A percentile compares a stretch with the other conserved stretches of the same genome.
Evolutionary conservation across 2,888 invertebrate genomes (phyloP).

Genomic region (Polietes domitor): DNA sequence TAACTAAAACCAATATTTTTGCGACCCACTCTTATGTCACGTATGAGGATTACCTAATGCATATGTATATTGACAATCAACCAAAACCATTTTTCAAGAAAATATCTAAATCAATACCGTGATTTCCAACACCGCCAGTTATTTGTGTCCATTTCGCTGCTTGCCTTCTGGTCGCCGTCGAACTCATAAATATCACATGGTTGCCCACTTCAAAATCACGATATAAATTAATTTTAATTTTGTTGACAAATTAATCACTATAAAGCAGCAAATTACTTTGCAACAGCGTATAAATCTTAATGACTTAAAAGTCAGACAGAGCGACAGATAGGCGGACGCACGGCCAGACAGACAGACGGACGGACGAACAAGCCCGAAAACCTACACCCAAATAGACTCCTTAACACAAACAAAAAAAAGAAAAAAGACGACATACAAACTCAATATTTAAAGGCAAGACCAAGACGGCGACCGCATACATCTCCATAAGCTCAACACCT

Average conservation of each 20-base stretch:
- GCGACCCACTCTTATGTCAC: no score
- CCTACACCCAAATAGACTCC: constrained; percentile 35
- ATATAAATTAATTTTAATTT: constrained; percentile 42
- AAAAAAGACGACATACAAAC: constrained; percentile 55
- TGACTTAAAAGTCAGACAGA: constrained; percentile 48
- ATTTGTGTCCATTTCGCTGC: background rate
- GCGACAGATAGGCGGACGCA: background rate
- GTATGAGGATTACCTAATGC: no score
- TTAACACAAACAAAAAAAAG: background rate
- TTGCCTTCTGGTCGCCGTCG: background rate
- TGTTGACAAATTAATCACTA: constrained; percentile 66
- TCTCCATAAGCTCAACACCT: constrained; percentile 25
- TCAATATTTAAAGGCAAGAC: constrained; percentile 34
- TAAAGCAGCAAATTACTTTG: constrained; percentile 63
- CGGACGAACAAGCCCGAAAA: constrained; percentile 21
- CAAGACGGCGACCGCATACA: background rate
- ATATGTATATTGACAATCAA: no score
- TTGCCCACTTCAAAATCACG: background rate
- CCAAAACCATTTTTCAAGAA: no score
- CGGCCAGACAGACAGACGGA: background rate
- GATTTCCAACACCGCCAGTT: constrained; percentile 26
- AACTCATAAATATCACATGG: constrained; percentile 8
- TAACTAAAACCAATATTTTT: no score
- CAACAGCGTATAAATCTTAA: constrained; percentile 62
- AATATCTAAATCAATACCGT: no score